phyloP scores from a whole-genome alignment of 2,888 invertebrate species.

The Glyphotaelius pellucidus region DNA sequence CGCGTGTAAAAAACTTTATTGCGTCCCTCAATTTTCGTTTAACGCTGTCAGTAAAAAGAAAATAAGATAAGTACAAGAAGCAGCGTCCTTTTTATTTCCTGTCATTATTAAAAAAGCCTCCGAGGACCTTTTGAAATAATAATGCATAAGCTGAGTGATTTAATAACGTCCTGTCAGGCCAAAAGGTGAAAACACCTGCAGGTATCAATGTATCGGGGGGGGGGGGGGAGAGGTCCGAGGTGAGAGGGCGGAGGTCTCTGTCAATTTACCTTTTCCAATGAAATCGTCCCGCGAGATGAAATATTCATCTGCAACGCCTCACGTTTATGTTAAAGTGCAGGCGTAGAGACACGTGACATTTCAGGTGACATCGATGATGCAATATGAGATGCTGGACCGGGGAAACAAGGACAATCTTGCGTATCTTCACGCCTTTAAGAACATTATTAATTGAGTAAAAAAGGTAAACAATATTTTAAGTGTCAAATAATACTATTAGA shows the following conservation, averaged over 20 bases:
- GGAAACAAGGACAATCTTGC: neutral
- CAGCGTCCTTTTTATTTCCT: conserved; percentile 32
- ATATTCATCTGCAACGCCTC: conserved; percentile 57
- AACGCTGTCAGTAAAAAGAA: neutral
- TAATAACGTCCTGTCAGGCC: conserved; percentile 6
- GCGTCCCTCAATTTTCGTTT: neutral
- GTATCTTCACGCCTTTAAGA: conserved; percentile 24
- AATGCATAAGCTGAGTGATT: conserved; percentile 37
- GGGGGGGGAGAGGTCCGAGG: too few species aligned
- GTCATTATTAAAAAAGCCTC: neutral
- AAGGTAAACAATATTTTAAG: too few species aligned
- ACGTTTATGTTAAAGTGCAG: conserved; percentile 59
- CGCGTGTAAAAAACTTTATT: neutral
- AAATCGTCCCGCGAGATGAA: conserved; percentile 51
- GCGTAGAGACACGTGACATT: conserved; percentile 44
- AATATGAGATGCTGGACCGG: conserved; percentile 19
- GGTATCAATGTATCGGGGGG: neutral
- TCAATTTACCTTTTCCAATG: conserved; percentile 56
- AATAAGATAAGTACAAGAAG: neutral
- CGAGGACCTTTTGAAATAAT: conserved; percentile 33
- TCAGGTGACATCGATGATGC: conserved; percentile 53
- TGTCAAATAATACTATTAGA: too few species aligned
- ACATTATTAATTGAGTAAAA: neutral
- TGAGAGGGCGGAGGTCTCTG: conserved; percentile 4
- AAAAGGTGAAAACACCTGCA: neutral